Conservation (phyloP, 2,113 vertebrate genomes). For the Pardalotus punctatus region DNA sequence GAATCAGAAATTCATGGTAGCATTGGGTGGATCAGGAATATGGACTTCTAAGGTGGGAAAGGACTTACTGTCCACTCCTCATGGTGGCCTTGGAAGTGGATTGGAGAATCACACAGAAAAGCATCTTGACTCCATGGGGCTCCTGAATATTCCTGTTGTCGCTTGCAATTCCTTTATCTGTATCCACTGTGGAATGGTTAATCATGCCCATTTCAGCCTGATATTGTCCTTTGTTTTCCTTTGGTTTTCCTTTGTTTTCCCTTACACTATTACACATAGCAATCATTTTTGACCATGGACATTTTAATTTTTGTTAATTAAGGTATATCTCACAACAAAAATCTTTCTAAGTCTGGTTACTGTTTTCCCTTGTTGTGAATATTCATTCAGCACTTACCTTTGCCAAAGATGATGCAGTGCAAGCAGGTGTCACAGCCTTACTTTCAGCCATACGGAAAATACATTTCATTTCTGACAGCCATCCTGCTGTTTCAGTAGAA, state of each 20-base stretch:
- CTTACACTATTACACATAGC: neutral
- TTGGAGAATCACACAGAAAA: neutral
- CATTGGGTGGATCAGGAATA: neutral
- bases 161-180: neutral
- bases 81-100: neutral
- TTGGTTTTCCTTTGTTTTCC: neutral
- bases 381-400: constrained; percentile 28
- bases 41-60: neutral
- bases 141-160: neutral
- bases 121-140: neutral
- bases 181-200: neutral
- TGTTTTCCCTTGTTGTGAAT: constrained; percentile 1
- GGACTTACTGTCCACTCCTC: neutral
- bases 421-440: constrained; percentile 49
- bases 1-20: neutral
- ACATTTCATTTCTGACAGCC: constrained; percentile 35
- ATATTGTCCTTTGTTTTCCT: too few relatives aligned
- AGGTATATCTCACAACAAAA: neutral
- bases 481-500: constrained; percentile 45
- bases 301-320: neutral
- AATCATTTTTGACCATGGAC: neutral
- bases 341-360: neutral
- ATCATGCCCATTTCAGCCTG: neutral
- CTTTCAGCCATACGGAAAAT: constrained; percentile 28
- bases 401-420: constrained; percentile 54